Evolutionary conservation across 1,140 invertebrate genomes (phyloP).

Genomic region (Adoxophyes honmai): DNA sequence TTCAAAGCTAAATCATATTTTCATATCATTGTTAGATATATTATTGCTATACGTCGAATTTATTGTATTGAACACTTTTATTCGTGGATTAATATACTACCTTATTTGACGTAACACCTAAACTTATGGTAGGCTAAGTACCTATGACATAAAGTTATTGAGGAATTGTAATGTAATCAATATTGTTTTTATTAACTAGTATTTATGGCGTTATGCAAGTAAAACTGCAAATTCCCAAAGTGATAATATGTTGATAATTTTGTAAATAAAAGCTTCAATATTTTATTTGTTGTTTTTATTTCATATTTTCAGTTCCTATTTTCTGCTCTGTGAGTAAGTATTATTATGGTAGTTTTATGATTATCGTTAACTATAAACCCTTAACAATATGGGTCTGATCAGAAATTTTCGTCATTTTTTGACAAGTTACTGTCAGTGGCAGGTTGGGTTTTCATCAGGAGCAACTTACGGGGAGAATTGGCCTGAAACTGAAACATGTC

Average conservation of each 20-base stretch:
- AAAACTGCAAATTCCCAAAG: conserved; percentile 74
- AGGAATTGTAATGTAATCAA: conserved; percentile 61
- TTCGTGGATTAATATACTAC: conserved; percentile 11
- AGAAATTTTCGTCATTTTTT: too few species aligned
- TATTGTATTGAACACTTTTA: conserved; percentile 7
- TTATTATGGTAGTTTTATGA: too few species aligned
- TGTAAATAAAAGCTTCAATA: conserved; percentile 77
- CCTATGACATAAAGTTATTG: conserved; percentile 15
- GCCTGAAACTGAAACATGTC: too few species aligned
- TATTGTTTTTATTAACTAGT: conserved; percentile 58
- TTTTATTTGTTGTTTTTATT: conserved; percentile 55
- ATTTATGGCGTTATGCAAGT: conserved; percentile 71
- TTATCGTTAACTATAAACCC: too few species aligned
- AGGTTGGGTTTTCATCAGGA: too few species aligned
- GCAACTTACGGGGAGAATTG: too few species aligned
- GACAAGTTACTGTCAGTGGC: too few species aligned
- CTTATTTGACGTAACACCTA: conserved; percentile 2
- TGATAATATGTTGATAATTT: conserved; percentile 77
- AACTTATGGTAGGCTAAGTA: conserved; percentile 23
- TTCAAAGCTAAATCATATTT: conserved; percentile 11
- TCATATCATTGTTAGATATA: conserved; percentile 7
- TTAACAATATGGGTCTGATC: too few species aligned
- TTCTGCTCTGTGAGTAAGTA: too few species aligned
- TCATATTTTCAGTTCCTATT: background rate
- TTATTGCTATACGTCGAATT: conserved; percentile 9